Evolutionary conservation across 1,140 invertebrate genomes (phyloP), one percentile per base, ranked within the genome.

Genomic region (Stenopsyche tienmushanensis): DNA sequence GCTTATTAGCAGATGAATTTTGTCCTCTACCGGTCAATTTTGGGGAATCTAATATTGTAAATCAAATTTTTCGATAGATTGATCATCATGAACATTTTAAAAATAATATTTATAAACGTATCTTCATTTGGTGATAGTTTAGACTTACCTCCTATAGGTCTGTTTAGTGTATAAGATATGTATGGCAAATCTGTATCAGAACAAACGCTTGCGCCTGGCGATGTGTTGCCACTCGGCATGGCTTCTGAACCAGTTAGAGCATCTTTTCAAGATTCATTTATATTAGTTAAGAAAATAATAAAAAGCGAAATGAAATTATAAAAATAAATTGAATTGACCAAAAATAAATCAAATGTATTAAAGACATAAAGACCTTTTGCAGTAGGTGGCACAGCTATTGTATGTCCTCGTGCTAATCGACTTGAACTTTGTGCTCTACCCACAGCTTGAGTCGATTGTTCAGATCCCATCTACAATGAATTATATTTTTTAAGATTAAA

Each of bases 141-240:
- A n/a, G 15, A 45, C 18, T 42, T 49, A 88, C 86, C 87, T 71
- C 92, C 93, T 67, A 96, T 96, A 10, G 94, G 93, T 67, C 92
- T 83, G 75, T 95, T 95, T 1, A 94, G 91, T 0, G 93, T 96
- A 69, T 96, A 97, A 0, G 94, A 95, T 72, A 97, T 94, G 73
- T 97, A 98, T 0, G 95, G 94, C 62, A 97, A 82, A 76, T 97
- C 94, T 0, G 90, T 89, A 76, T 93, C 91, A 0, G 90, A 92
- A 74, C 92, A 94, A 25, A 95, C 87, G 72, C 92, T 94, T 0
- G 91, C 88, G 2, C 92, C 89, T 1, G 92, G 92, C 15, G 90
- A 91, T 1, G 83, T 88, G 58, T 88, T 90, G 13, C 86, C 83
- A 7, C 86, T 86, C 10, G 84, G 79, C 10, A 79, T 80, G 13